These are phyloP conservation scores for Maniola hyperantus DNA, from an alignment of 2,888 invertebrate species.

Conservation along the genomic window DNA sequence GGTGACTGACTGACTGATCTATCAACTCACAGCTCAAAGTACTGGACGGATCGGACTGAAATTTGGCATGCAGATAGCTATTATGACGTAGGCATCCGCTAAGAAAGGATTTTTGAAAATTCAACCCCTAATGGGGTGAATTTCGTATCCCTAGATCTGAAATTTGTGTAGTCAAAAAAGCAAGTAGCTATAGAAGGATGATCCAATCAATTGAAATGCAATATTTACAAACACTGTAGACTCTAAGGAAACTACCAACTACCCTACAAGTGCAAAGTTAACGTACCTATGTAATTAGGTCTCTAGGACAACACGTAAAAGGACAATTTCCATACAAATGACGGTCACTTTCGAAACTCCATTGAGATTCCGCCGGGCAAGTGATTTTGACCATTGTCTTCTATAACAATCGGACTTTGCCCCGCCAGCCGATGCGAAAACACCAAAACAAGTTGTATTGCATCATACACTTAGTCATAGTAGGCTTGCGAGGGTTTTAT, in stretches of 20 bases:
- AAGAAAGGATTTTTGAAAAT: too few relatives aligned
- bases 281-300: conserved; percentile 69
- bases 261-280: conserved; percentile 50
- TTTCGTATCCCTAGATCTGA: too few relatives aligned
- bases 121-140: too few relatives aligned
- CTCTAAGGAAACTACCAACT: conserved; percentile 24
- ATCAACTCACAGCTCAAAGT: too few relatives aligned
- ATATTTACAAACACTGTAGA: conserved; percentile 23
- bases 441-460: conserved; percentile 45
- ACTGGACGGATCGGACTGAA: too few relatives aligned
- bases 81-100: too few relatives aligned
- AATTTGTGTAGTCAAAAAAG: too few relatives aligned
- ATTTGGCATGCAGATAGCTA: too few relatives aligned
- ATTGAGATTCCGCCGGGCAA: conserved; percentile 64
- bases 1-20: too few relatives aligned
- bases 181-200: too few relatives aligned
- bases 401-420: conserved; percentile 42
- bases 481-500: conserved; percentile 4
- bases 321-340: conserved; percentile 74
- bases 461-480: conserved; percentile 65
- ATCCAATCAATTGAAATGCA: background rate
- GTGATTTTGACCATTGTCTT: conserved; percentile 66
- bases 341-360: conserved; percentile 76
- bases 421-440: conserved; percentile 24
- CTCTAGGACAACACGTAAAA: conserved; percentile 64